Evolutionary conservation across 2,113 vertebrate species (phyloP).

Genomic region (Columba janthina): DNA sequence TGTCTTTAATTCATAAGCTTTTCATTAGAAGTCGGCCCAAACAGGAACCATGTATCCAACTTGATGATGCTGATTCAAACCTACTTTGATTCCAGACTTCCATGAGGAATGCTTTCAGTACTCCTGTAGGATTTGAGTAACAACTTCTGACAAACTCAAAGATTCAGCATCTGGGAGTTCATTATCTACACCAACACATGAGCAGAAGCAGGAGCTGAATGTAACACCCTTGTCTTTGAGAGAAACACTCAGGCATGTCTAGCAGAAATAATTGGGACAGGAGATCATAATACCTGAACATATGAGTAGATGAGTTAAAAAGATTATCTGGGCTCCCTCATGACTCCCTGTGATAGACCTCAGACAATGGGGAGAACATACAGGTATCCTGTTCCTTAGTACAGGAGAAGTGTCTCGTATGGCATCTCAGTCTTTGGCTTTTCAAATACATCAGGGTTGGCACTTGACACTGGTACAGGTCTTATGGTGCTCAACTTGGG

Average conservation of each 20-base stretch:
- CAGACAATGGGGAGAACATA: conserved; percentile 27
- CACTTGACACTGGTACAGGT: conserved; percentile 44
- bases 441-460: conserved; percentile 51
- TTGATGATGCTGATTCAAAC: conserved; percentile 58
- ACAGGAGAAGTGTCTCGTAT: conserved; percentile 7
- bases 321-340: conserved; percentile 47
- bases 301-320: conserved; percentile 22
- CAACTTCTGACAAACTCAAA: conserved; percentile 61
- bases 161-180: conserved; percentile 66
- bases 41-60: not conserved
- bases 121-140: conserved; percentile 60
- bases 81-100: conserved; percentile 57
- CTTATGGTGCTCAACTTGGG: not conserved
- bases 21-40: not conserved
- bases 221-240: conserved; percentile 62
- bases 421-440: conserved; percentile 49
- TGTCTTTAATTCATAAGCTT: not conserved
- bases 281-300: conserved; percentile 32
- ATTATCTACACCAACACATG: conserved; percentile 38
- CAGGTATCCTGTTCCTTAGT: not conserved
- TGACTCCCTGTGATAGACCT: conserved; percentile 45
- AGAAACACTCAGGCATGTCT: conserved; percentile 58
- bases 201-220: conserved; percentile 14
- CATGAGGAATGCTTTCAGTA: conserved; percentile 48
- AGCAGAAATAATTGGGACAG: conserved; percentile 69